Base-by-base conservation (phyloP, 2,797 vertebrate genomes). In the Merluccius polli region DNA sequence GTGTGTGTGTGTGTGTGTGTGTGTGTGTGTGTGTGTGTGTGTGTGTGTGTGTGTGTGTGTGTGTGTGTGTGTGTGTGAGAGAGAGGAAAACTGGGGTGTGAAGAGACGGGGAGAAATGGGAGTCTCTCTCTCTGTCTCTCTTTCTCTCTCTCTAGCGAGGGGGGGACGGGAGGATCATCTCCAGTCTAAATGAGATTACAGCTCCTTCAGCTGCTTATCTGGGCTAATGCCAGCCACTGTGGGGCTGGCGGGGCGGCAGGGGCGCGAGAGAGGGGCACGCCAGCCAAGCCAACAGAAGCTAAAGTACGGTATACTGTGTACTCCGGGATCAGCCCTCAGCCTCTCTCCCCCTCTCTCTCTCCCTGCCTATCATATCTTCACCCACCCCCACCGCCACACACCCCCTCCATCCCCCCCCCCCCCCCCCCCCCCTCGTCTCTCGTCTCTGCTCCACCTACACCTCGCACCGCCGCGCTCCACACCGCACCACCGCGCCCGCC, bases 101-200 rank as follows among this genome's bases (percentile, higher is more conserved):
- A 72, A 76, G 73, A 38, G 70, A 6, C 70, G 79, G 77, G 79
- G 79, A 81, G 90, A 92, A 91, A 90, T 89, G 84, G 90, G 74
- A 73, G 76, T 81, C 92, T 18, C 41, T 44, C 41, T 44, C 92
- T 92, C 93, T 91, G 92, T 41, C 89, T 92, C 93, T 89, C 92
- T 93, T 92, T 93, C 92, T 87, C 92, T 89, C 91, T 92, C 92
- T 93, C 91, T 92, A 96, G 94, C 92, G 94, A 95, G 95, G 95
- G 90, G 95, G 95, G 90, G 95, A 96, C 95, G 95, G 96, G 93
- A 94, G 96, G 97, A 98, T 98, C 97, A 97, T 96, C 96, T 96
- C 95, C 94, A 94, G 96, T 96, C 96, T 97, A 98, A 98, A 98
- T 98, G 96, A 97, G 97, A 98, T 98, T 98, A 98, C 96, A 98